Evolutionary conservation across 2,888 invertebrate genomes (phyloP).

Genomic region (Thumatha senex): DNA sequence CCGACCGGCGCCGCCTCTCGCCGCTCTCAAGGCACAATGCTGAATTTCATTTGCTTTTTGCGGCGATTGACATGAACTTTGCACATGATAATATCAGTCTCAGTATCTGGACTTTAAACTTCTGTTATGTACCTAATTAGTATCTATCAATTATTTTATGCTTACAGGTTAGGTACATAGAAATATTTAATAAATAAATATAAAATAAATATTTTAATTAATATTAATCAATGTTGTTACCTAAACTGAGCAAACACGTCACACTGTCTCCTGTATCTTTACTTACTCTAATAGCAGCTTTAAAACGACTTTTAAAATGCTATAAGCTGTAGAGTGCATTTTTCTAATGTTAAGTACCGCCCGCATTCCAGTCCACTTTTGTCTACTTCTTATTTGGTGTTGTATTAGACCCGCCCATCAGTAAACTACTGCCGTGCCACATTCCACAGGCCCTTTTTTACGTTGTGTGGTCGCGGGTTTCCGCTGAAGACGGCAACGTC

Average conservation of each 20-base stretch:
- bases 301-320: neutral
- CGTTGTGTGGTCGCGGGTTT: constrained; percentile 82
- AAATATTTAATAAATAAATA: too few species aligned
- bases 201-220: too few species aligned
- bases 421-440: constrained; percentile 78
- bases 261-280: too few species aligned
- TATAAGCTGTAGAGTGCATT: neutral
- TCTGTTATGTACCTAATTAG: neutral
- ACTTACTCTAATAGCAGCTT: too few species aligned
- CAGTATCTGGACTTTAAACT: constrained; percentile 19
- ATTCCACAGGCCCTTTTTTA: constrained; percentile 81
- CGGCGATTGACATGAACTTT: constrained; percentile 51
- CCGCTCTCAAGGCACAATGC: constrained; percentile 75
- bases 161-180: too few species aligned
- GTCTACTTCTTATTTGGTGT: constrained; percentile 72
- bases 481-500: constrained; percentile 82
- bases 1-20: constrained; percentile 75
- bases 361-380: constrained; percentile 70
- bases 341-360: constrained; percentile 47
- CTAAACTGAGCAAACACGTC: too few species aligned
- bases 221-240: too few species aligned
- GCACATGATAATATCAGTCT: constrained; percentile 40
- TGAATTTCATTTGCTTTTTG: constrained; percentile 79
- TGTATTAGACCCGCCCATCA: constrained; percentile 74
- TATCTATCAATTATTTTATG: neutral